Conservation (phyloP, 2,797 vertebrate genomes). For the Sebastes oblongus region DNA sequence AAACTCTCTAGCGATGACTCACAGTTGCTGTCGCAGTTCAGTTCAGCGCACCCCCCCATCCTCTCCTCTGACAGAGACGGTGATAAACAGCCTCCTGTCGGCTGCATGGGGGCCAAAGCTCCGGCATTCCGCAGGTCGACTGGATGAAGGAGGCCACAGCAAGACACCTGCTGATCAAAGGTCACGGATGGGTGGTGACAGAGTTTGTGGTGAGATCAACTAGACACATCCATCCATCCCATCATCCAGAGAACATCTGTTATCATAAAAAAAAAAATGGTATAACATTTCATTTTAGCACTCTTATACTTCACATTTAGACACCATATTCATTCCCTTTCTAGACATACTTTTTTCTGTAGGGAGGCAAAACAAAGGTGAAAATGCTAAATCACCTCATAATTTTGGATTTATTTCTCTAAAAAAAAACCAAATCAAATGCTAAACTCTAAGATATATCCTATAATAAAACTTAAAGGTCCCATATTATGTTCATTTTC, state of each 20-base stretch:
- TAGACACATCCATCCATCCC: neutral
- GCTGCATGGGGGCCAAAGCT: conserved; percentile 30
- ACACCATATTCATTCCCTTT: neutral
- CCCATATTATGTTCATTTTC: no score
- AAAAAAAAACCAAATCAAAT: neutral
- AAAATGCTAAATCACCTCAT: neutral
- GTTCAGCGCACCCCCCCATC: neutral
- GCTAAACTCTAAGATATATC: neutral
- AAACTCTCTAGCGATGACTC: conserved; percentile 82
- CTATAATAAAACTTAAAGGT: no score
- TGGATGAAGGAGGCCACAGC: conserved; percentile 45
- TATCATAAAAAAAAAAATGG: neutral
- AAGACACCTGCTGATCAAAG: conserved; percentile 18
- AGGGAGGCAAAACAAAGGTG: neutral
- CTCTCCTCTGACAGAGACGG: conserved; percentile 48
- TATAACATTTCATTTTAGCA: neutral
- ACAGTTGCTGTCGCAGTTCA: conserved; percentile 79
- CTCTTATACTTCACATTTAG: neutral
- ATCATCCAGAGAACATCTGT: neutral
- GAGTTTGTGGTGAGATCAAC: conserved; percentile 30
- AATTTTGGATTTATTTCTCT: neutral
- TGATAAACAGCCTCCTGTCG: conserved; percentile 67
- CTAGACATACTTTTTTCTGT: neutral
- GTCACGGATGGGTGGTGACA: conserved; percentile 21
- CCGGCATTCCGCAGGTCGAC: conserved; percentile 44